Evolutionary conservation across 2,797 vertebrate species (phyloP).

Genomic region (Bradypus variegatus): DNA sequence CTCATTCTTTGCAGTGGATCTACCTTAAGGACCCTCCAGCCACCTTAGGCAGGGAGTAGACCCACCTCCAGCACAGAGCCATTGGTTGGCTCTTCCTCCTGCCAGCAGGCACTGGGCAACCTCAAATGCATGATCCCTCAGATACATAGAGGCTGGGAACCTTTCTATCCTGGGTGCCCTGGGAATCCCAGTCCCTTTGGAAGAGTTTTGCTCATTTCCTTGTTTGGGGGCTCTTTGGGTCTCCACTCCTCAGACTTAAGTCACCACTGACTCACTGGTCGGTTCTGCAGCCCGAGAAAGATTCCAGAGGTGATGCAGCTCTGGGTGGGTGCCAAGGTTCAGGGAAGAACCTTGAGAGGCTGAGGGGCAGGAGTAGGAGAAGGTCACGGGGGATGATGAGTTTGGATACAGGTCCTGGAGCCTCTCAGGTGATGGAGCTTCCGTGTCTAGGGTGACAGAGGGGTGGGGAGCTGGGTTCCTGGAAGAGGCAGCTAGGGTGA

Average conservation of each 20-base stretch:
- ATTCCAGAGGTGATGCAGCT: not conserved
- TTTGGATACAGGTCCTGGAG: not conserved
- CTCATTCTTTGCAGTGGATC: constrained; percentile 60
- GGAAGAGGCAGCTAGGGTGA: not conserved
- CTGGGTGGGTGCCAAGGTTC: not conserved
- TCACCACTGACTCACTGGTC: not conserved
- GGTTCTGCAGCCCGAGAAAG: not conserved
- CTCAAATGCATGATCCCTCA: not conserved
- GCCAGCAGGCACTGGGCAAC: not conserved
- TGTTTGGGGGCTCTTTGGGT: not conserved
- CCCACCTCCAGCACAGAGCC: no score
- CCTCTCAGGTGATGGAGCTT: not conserved
- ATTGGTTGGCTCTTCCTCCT: not conserved
- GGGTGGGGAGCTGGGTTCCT: not conserved
- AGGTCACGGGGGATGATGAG: not conserved
- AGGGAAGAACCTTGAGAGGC: not conserved
- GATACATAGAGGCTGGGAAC: not conserved
- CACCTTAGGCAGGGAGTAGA: not conserved
- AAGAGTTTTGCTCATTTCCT: constrained; percentile 4
- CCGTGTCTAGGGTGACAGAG: not conserved
- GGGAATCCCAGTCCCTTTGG: not conserved
- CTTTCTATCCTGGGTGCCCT: not conserved
- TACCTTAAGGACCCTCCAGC: not conserved
- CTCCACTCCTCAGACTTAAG: not conserved
- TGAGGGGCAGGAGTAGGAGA: not conserved